Evolutionary conservation across 2,113 vertebrate species (phyloP).

Genomic region (Ptilonorhynchus violaceus): DNA sequence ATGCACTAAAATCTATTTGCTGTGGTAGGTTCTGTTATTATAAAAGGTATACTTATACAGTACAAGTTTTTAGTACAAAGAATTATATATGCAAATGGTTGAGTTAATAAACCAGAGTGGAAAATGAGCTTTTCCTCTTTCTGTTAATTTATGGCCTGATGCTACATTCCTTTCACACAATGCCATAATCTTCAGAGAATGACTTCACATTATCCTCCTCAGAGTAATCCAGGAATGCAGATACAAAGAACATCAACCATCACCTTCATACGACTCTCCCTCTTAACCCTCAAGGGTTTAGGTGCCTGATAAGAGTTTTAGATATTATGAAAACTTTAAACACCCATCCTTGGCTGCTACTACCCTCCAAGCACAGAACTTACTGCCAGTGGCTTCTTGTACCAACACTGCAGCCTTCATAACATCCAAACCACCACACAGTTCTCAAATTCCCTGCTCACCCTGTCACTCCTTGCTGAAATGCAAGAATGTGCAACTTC

Average conservation of each 20-base stretch:
- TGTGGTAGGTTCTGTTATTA: neutral
- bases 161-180: constrained; percentile 18
- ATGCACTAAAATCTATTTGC: neutral
- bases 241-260: neutral
- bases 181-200: neutral
- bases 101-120: neutral
- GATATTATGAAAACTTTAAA: neutral
- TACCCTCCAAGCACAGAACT: neutral
- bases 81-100: neutral
- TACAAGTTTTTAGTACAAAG: neutral
- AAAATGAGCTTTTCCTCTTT: neutral
- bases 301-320: neutral
- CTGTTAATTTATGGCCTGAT: neutral
- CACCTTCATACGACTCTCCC: neutral
- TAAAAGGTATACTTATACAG: neutral
- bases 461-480: neutral
- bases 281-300: neutral
- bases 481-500: rapidly evolving
- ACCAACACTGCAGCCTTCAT: neutral
- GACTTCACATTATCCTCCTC: neutral
- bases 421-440: rapidly evolving
- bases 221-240: constrained; percentile 40
- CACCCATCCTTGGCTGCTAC: neutral
- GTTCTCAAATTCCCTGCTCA: neutral
- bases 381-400: neutral